Percentiles rank a stretch among this genome's conserved stretches.
These are phyloP conservation scores for Paracentrotus lividus DNA, from an alignment of 53 echinoderm and acorn worm genomes.

Conservation along the genomic window DNA sequence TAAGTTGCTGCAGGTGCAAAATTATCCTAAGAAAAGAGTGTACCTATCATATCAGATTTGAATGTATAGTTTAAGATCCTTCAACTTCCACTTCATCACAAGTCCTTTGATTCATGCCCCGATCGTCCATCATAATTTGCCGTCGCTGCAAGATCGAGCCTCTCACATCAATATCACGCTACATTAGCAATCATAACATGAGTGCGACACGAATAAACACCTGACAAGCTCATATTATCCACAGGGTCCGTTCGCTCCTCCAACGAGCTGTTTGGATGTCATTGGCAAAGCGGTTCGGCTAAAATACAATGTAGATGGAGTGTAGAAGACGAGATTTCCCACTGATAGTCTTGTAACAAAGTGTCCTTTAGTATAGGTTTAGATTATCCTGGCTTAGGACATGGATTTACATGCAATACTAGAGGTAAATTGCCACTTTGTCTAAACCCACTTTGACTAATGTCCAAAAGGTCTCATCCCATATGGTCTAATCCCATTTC, in stretches of 20 bases:
- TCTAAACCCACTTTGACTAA: too few species aligned
- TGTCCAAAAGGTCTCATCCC: too few species aligned
- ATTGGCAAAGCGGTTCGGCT: neutral
- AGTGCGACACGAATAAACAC: neutral
- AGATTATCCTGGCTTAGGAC: slow-evolving; percentile 1
- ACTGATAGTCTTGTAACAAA: neutral
- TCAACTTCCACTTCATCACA: neutral
- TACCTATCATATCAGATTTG: too few species aligned
- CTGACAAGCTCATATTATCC: slow-evolving; percentile 1
- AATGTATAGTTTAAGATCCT: too few species aligned
- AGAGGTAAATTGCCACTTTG: too few species aligned
- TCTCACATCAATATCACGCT: slow-evolving; percentile 47
- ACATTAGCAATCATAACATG: slow-evolving; percentile 50
- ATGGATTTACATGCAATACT: too few species aligned
- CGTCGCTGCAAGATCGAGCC: neutral
- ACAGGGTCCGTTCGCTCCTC: neutral
- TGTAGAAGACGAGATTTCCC: neutral
- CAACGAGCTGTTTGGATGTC: neutral
- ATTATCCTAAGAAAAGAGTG: too few species aligned
- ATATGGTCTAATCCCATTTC: too few species aligned
- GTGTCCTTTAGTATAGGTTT: neutral
- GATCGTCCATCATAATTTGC: neutral
- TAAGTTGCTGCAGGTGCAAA: too few species aligned
- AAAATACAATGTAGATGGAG: neutral
- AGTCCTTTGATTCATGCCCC: neutral